Evolutionary conservation across 2,113 vertebrate genomes (phyloP).

Genomic region (Vulpes vulpes): DNA sequence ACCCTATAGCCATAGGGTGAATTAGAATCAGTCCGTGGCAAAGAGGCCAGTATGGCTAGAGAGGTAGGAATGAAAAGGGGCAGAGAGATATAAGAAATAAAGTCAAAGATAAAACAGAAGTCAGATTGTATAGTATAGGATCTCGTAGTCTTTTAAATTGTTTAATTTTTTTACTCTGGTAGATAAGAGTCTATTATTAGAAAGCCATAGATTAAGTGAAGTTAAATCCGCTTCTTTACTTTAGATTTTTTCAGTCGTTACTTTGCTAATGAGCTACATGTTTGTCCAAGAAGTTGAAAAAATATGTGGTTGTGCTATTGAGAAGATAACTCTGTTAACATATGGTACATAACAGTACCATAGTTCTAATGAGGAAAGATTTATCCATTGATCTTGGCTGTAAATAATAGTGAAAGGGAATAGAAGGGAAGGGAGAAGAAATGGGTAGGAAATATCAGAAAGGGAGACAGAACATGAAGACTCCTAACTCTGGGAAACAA

Average conservation of each 20-base stretch:
- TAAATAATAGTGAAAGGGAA: too few species aligned
- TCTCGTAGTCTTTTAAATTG: background rate
- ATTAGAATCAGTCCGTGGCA: background rate
- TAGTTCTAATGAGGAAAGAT: too few species aligned
- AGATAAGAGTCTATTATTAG: background rate
- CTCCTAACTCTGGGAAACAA: too few species aligned
- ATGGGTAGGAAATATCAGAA: too few species aligned
- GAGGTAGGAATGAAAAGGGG: background rate
- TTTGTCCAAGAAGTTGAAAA: background rate
- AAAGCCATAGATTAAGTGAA: background rate
- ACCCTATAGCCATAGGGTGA: background rate
- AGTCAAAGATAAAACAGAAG: background rate
- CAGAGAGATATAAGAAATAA: background rate
- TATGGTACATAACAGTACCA: too few species aligned
- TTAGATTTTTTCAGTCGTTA: background rate
- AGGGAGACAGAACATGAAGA: too few species aligned
- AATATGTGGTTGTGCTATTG: background rate
- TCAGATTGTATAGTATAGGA: background rate
- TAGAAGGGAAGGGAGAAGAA: too few species aligned
- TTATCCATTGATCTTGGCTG: too few species aligned
- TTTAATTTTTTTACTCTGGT: background rate
- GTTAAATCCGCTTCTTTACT: background rate
- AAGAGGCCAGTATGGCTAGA: background rate
- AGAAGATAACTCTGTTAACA: background rate
- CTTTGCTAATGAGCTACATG: background rate